Evolutionary conservation across 2,797 vertebrate genomes (phyloP).

Genomic region (Microctenopoma lineatum): DNA sequence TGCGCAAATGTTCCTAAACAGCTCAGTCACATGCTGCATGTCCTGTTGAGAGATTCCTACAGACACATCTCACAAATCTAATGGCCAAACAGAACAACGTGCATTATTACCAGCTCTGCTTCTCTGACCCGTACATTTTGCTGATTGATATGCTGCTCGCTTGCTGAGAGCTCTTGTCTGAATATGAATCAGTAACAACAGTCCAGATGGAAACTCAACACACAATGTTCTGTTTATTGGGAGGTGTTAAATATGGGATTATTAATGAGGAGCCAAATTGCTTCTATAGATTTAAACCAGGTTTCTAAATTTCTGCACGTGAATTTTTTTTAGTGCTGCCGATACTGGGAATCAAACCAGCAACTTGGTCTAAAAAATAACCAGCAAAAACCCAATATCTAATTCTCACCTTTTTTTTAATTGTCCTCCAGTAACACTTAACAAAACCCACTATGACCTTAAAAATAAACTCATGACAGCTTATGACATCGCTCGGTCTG

Average conservation of each 20-base stretch:
- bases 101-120: slow-evolving; percentile 32
- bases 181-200: slow-evolving; percentile 60
- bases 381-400: background rate
- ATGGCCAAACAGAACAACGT: slow-evolving; percentile 14
- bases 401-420: too few species aligned
- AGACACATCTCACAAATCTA: slow-evolving; percentile 11
- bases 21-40: background rate
- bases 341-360: slow-evolving; percentile 17
- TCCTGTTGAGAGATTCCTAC: background rate
- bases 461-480: too few species aligned
- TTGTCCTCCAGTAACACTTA: too few species aligned
- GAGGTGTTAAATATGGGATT: slow-evolving; percentile 7
- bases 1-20: slow-evolving; percentile 1
- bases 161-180: slow-evolving; percentile 40
- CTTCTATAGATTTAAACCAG: background rate
- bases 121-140: slow-evolving; percentile 22
- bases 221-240: slow-evolving; percentile 24
- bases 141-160: slow-evolving; percentile 55
- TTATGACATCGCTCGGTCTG: too few species aligned
- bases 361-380: background rate
- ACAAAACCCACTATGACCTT: background rate
- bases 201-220: slow-evolving; percentile 51
- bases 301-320: background rate
- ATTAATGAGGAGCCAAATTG: background rate
- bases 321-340: slow-evolving; percentile 3